phyloP scores from a whole-genome alignment of 1,140 invertebrate species.

The Drosophila gunungcola region DNA sequence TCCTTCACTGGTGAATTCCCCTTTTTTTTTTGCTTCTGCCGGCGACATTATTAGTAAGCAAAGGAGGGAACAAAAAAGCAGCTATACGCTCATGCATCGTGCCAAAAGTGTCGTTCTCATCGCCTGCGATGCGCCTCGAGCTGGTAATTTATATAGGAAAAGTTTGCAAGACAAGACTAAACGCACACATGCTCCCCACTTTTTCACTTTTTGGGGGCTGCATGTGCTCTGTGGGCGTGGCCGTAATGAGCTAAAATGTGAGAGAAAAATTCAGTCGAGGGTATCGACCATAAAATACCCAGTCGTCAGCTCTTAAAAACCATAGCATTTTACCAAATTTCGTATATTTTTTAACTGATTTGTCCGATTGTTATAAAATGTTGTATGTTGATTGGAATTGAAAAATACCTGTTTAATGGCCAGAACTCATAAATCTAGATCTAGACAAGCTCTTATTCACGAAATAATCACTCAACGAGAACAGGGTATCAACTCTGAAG shows the following conservation, averaged over 20 bases:
- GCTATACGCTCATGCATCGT: slow-evolving; percentile 16
- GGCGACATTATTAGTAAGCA: slow-evolving; percentile 54
- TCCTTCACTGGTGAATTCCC: slow-evolving; percentile 12
- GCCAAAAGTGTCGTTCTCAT: slow-evolving; percentile 51
- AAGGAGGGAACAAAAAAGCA: slow-evolving; percentile 33
- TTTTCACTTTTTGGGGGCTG: slow-evolving; percentile 10
- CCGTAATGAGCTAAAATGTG: slow-evolving; percentile 28
- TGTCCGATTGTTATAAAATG: too few relatives aligned
- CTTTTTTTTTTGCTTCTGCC: slow-evolving; percentile 18
- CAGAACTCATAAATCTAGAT: too few relatives aligned
- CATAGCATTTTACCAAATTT: neutral
- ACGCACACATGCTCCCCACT: slow-evolving; percentile 33
- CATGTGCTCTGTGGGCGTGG: slow-evolving; percentile 41
- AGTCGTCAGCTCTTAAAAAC: too few relatives aligned
- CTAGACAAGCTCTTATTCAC: too few relatives aligned
- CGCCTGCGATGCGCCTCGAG: slow-evolving; percentile 48
- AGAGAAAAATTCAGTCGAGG: neutral
- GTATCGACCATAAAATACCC: neutral
- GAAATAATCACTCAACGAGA: too few relatives aligned
- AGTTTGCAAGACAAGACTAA: slow-evolving; percentile 46
- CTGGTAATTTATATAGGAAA: slow-evolving; percentile 70
- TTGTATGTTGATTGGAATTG: too few relatives aligned
- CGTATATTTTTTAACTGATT: too few relatives aligned
- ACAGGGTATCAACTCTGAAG: slow-evolving; percentile 3
- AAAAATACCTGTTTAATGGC: too few relatives aligned